phyloP scores from a whole-genome alignment of 2,113 vertebrate species.

The Pelmatolapia mariae region DNA sequence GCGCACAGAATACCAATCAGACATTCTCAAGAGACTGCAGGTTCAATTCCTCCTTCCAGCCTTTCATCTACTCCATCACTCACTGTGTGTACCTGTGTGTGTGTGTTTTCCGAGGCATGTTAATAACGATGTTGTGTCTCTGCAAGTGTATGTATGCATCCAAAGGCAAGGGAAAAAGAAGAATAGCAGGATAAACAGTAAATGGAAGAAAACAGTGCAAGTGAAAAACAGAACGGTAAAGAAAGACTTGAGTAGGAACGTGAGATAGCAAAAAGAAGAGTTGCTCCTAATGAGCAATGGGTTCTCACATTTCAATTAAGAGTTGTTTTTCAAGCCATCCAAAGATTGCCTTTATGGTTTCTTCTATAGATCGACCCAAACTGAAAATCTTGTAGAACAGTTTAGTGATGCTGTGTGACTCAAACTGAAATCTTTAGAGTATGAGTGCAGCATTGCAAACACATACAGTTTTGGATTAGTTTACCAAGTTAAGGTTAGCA shows the following conservation, averaged over 20 bases:
- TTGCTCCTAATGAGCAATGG: neutral
- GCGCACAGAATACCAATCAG: constrained; percentile 15
- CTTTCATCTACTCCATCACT: neutral
- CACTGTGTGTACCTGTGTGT: neutral
- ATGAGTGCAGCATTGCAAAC: neutral
- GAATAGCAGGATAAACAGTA: neutral
- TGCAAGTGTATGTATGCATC: neutral
- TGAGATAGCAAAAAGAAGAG: neutral
- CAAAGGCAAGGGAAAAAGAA: neutral
- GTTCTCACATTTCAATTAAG: neutral
- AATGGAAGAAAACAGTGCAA: neutral
- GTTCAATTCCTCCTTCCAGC: constrained; percentile 9
- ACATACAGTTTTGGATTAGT: neutral
- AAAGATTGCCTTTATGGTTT: neutral
- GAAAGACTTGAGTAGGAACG: neutral
- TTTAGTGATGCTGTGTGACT: neutral
- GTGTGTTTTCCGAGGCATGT: neutral
- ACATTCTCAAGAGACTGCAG: neutral
- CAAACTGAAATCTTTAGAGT: neutral
- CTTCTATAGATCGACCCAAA: neutral
- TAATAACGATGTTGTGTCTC: neutral
- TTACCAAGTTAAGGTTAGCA: neutral
- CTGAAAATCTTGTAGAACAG: neutral
- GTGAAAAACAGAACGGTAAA: neutral
- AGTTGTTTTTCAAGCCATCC: neutral